Evolutionary conservation across 2,113 vertebrate genomes (phyloP).

Genomic region (Podarcis muralis): DNA sequence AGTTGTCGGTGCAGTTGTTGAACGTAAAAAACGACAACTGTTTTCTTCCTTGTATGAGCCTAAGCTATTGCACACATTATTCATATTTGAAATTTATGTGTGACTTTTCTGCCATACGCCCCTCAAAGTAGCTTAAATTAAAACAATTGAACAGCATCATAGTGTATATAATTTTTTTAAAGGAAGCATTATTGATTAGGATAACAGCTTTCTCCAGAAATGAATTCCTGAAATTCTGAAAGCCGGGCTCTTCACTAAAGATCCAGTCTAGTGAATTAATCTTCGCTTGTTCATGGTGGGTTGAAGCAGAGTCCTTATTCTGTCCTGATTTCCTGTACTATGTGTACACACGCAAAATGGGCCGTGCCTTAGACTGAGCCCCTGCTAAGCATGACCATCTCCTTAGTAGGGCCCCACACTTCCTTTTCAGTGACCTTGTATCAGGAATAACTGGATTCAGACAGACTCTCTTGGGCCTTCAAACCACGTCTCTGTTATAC

Average conservation of each 20-base stretch:
- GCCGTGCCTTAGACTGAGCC: background rate
- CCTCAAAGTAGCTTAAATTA: too few relatives aligned
- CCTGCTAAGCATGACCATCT: background rate
- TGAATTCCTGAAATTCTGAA: too few relatives aligned
- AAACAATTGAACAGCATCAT: too few relatives aligned
- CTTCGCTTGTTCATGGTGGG: too few relatives aligned
- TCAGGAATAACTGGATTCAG: background rate
- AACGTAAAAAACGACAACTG: background rate
- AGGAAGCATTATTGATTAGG: background rate
- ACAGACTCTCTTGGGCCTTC: background rate
- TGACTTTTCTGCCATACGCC: background rate
- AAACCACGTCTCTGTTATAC: background rate
- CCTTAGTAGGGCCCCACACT: background rate
- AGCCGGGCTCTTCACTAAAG: too few relatives aligned
- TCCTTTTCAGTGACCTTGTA: background rate
- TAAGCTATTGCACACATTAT: background rate
- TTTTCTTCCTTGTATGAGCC: background rate
- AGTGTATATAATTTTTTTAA: background rate
- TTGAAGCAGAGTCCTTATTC: background rate
- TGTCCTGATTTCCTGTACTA: background rate
- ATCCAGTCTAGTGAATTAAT: too few relatives aligned
- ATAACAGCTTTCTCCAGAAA: background rate
- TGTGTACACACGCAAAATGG: too few relatives aligned
- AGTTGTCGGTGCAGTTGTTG: background rate
- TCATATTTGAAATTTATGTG: background rate